Percentiles rank a stretch among this genome's conserved stretches.
Evolutionary conservation across 2,888 invertebrate genomes (phyloP).

Genomic region (Stenodema calcarata): DNA sequence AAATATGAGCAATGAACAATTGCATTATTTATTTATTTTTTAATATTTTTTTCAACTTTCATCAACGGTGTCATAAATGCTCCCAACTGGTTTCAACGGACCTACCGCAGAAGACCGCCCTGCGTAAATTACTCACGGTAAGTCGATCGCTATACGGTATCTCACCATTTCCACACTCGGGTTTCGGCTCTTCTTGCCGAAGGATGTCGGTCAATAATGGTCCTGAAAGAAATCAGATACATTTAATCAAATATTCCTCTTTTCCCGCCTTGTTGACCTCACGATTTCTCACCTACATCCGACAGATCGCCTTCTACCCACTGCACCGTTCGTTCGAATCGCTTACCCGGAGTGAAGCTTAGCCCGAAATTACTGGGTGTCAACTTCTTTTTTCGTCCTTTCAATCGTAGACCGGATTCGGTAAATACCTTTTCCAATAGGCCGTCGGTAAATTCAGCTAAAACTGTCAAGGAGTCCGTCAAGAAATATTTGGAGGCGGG

Average conservation of each 20-base stretch:
- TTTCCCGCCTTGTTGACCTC: neutral
- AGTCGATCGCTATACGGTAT: neutral
- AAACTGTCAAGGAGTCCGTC: neutral
- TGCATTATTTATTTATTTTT: too few species aligned
- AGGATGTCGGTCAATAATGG: neutral
- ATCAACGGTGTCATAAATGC: too few species aligned
- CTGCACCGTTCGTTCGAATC: neutral
- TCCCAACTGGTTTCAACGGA: too few species aligned
- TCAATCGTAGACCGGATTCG: neutral
- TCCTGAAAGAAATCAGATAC: neutral
- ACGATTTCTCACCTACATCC: neutral
- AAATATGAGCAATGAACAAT: too few species aligned
- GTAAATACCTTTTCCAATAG: neutral
- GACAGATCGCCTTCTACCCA: neutral
- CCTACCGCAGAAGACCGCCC: too few species aligned
- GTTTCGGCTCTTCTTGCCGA: neutral
- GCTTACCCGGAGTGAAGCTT: neutral
- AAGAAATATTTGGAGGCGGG: neutral
- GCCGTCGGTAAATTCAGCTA: neutral
- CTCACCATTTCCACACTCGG: neutral
- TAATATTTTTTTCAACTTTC: too few species aligned
- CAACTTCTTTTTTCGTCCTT: neutral
- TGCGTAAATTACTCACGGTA: neutral
- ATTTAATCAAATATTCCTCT: neutral
- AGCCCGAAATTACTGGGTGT: neutral